phyloP scores from a whole-genome alignment of 2,888 invertebrate species.

The Sarcophaga subvicina region DNA sequence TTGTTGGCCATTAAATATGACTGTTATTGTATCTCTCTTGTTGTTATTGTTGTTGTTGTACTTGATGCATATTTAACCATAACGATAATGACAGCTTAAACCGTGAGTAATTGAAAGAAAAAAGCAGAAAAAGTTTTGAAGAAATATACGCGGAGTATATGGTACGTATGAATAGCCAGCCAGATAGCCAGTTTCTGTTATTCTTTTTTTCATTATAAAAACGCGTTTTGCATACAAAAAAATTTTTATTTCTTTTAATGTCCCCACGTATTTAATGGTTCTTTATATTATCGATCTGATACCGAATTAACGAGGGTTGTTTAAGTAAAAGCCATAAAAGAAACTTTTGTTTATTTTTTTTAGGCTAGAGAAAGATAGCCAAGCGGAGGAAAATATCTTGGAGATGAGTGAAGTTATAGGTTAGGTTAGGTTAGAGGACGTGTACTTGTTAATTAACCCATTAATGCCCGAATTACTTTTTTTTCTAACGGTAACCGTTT shows the following conservation, averaged over 20 bases:
- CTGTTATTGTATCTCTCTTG: constrained; percentile 36
- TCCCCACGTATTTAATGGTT: background rate
- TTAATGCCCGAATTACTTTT: no score
- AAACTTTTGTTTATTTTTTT: background rate
- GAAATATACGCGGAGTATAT: background rate
- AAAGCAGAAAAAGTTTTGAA: background rate
- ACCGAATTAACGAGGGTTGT: constrained; percentile 25
- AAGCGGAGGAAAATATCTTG: background rate
- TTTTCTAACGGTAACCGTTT: no score
- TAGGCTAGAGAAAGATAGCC: background rate
- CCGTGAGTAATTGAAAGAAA: constrained; percentile 11
- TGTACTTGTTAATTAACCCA: no score
- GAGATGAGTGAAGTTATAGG: background rate
- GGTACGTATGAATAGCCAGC: background rate
- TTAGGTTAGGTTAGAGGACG: no score
- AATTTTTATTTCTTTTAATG: constrained; percentile 23
- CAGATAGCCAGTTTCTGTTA: background rate
- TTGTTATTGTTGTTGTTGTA: constrained; percentile 2
- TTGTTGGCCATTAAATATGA: constrained; percentile 42
- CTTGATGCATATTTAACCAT: constrained; percentile 55
- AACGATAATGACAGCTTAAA: constrained; percentile 54
- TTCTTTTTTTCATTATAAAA: constrained; percentile 9
- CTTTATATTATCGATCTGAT: background rate
- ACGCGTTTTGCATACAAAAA: constrained; percentile 49
- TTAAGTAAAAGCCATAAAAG: background rate